phyloP scores from a whole-genome alignment of 2,113 vertebrate genomes.

The Halcyon senegalensis region DNA sequence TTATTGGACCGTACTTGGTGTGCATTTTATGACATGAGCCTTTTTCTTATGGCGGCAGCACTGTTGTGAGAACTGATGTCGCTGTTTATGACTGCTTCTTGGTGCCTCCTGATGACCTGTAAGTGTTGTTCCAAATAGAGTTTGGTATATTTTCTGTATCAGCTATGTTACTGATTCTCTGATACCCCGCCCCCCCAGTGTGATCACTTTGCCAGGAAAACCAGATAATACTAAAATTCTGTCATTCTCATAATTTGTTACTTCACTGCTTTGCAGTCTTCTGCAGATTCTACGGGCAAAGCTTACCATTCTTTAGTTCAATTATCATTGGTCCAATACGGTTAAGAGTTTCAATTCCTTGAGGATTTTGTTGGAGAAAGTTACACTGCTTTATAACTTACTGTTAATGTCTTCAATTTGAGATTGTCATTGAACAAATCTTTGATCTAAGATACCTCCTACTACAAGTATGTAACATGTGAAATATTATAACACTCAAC shows the following conservation, averaged over 20 bases:
- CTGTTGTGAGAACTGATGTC: background rate
- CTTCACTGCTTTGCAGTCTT: background rate
- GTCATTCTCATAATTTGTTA: background rate
- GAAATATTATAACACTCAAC: background rate
- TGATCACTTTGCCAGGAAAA: background rate
- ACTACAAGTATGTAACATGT: background rate
- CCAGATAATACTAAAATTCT: background rate
- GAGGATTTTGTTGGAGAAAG: background rate
- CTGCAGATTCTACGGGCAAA: background rate
- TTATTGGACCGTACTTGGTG: background rate
- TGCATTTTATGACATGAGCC: background rate
- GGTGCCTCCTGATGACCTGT: background rate
- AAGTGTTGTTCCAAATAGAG: background rate
- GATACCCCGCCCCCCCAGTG: background rate
- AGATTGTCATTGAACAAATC: background rate
- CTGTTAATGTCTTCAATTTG: background rate
- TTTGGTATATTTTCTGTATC: background rate
- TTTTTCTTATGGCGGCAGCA: accelerated
- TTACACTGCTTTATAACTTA: background rate
- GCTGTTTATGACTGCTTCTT: background rate
- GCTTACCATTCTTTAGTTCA: background rate
- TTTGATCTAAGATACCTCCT: background rate
- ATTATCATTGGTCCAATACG: background rate
- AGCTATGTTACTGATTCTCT: background rate
- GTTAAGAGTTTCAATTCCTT: background rate